These are phyloP conservation scores for Agapornis canus DNA, from an alignment of 2,797 vertebrate species.

Conservation along the genomic window DNA sequence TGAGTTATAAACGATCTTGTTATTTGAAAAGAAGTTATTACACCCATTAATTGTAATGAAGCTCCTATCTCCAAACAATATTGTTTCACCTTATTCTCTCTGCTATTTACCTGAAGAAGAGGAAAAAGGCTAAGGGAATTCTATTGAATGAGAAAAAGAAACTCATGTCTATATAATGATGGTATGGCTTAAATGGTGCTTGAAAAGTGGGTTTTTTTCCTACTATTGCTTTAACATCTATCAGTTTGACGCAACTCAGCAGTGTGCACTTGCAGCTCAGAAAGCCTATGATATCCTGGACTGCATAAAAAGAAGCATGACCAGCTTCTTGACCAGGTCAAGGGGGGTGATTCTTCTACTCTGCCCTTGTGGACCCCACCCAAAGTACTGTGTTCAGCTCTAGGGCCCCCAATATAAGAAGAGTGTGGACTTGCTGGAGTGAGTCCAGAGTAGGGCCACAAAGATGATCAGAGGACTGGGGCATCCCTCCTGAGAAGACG, in stretches of 20 bases:
- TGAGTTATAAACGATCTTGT: not conserved
- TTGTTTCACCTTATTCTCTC: not conserved
- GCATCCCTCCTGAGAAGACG: not conserved
- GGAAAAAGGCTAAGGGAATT: not conserved
- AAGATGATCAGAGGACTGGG: not conserved
- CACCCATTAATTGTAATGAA: not conserved
- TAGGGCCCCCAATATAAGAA: not conserved
- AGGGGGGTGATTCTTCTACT: not conserved
- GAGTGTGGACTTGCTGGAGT: not conserved
- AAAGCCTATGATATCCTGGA: not conserved
- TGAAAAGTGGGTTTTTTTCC: not conserved
- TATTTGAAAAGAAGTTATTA: not conserved
- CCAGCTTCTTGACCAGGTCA: not conserved
- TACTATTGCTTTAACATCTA: not conserved
- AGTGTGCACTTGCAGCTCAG: not conserved
- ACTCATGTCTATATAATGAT: accelerated
- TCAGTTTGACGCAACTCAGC: not conserved
- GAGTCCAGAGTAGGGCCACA: not conserved
- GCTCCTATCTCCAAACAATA: not conserved
- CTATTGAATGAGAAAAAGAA: not conserved
- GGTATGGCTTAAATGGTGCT: not conserved
- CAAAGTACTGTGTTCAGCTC: not conserved
- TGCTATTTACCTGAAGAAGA: not conserved
- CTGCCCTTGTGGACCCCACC: not conserved
- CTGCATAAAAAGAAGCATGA: not conserved